Evolutionary conservation across 2,888 invertebrate genomes (phyloP).

Genomic region (Halocaridina rubra): DNA sequence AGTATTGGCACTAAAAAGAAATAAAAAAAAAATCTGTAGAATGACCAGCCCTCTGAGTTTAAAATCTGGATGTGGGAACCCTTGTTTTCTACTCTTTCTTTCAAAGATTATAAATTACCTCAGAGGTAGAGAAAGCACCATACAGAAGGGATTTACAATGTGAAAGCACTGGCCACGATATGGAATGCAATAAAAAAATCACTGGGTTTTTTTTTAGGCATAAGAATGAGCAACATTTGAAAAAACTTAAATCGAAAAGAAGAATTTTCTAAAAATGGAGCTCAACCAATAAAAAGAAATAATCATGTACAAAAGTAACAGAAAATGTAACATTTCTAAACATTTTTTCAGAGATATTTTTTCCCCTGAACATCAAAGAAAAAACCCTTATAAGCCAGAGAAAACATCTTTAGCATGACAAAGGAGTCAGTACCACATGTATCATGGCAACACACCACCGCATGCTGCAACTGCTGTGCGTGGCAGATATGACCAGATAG

Average conservation of each 20-base stretch:
- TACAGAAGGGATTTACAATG: conserved; percentile 43
- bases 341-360: neutral
- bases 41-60: conserved; percentile 48
- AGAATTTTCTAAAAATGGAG: conserved; percentile 15
- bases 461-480: conserved; percentile 45
- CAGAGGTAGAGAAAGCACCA: conserved; percentile 60
- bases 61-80: conserved; percentile 13
- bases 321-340: neutral
- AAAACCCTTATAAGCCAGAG: conserved; percentile 33
- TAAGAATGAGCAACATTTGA: conserved; percentile 53
- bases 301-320: neutral
- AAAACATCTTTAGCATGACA: conserved; percentile 42
- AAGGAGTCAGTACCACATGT: conserved; percentile 19
- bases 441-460: conserved; percentile 55
- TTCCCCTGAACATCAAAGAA: conserved; percentile 26
- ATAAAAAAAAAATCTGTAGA: conserved; percentile 15
- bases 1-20: neutral
- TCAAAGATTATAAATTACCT: conserved; percentile 27
- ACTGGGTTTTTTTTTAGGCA: conserved; percentile 54
- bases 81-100: conserved; percentile 34
- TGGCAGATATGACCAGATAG: conserved; percentile 47
- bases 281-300: neutral
- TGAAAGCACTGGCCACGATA: conserved; percentile 61
- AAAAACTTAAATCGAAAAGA: conserved; percentile 17
- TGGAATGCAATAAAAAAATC: conserved; percentile 61